Conservation (phyloP, 37 sponge, comb jelly and placozoan species). For the Haliclona indistincta region DNA sequence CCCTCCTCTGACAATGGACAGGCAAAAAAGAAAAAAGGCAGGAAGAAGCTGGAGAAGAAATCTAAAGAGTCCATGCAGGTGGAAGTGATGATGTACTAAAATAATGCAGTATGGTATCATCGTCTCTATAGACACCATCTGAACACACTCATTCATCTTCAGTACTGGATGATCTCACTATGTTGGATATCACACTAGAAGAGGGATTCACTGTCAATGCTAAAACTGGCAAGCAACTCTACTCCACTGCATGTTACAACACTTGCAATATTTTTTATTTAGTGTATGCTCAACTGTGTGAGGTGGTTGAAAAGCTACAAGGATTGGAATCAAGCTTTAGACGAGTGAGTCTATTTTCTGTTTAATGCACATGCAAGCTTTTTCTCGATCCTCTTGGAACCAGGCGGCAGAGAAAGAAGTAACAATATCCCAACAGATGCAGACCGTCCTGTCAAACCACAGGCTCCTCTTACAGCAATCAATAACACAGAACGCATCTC, state of each 20-base stretch:
- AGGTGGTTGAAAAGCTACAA: slow-evolving; percentile 34
- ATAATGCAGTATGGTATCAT: too few relatives aligned
- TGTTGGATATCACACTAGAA: too few relatives aligned
- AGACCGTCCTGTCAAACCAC: background rate
- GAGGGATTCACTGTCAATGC: slow-evolving; percentile 32
- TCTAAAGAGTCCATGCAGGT: slow-evolving; percentile 23
- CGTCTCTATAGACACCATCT: too few relatives aligned
- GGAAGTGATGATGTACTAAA: too few relatives aligned
- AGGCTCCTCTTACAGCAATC: slow-evolving; percentile 14
- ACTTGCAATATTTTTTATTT: background rate
- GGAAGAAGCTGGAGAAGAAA: slow-evolving; percentile 30
- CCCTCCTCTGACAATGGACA: too few relatives aligned
- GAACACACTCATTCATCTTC: slow-evolving; percentile 5
- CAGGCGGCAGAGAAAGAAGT: slow-evolving; percentile 1
- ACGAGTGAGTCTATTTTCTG: too few relatives aligned
- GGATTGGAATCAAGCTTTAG: slow-evolving; percentile 2
- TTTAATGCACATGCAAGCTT: too few relatives aligned
- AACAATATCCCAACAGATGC: background rate
- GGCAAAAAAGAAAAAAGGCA: background rate
- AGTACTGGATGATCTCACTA: slow-evolving; percentile 7
- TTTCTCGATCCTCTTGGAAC: too few relatives aligned
- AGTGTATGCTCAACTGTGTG: slow-evolving; percentile 49
- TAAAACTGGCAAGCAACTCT: background rate
- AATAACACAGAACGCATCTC: slow-evolving; percentile 59
- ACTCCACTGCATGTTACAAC: background rate